phyloP scores from a whole-genome alignment of 2,888 invertebrate species.

The Colletes collaris region DNA sequence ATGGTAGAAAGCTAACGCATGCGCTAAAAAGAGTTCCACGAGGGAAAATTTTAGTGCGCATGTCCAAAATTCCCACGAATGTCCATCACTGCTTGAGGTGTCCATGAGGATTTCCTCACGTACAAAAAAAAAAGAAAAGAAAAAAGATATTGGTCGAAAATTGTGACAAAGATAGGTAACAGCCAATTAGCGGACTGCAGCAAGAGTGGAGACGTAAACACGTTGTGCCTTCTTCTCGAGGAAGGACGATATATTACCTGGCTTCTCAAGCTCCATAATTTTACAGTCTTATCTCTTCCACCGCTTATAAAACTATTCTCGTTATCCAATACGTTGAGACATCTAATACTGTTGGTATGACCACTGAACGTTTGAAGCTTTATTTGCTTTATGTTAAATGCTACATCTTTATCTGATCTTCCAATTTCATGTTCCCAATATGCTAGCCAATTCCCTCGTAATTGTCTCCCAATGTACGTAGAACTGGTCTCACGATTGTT shows the following conservation, averaged over 20 bases:
- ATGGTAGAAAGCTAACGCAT: no score
- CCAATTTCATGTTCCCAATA: slow-evolving; percentile 99
- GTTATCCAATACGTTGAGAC: slow-evolving; percentile 94
- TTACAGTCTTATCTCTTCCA: slow-evolving; percentile 97
- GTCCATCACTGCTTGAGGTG: no score
- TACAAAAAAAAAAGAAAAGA: no score
- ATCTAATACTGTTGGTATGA: slow-evolving; percentile 94
- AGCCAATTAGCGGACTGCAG: no score
- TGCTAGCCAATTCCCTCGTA: slow-evolving; percentile 97
- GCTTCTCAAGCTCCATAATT: slow-evolving; percentile 96
- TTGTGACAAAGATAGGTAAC: no score
- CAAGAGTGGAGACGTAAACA: no score
- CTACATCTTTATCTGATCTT: slow-evolving; percentile 91
- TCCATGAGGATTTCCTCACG: no score
- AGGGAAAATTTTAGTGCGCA: no score
- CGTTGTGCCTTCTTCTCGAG: no score
- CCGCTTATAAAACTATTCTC: slow-evolving; percentile 99
- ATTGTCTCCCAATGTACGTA: slow-evolving; percentile 86
- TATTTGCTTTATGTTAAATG: slow-evolving; percentile 97
- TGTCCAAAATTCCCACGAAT: no score
- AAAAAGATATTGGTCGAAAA: no score
- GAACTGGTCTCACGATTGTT: slow-evolving; percentile 67
- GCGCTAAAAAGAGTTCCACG: no score
- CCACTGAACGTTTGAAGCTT: slow-evolving; percentile 95
- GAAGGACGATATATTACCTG: slow-evolving; percentile 84